Evolutionary conservation across 2,888 invertebrate genomes (phyloP), one percentile per base, ranked within the genome.

Genomic region (Barypeithes pellucidus): DNA sequence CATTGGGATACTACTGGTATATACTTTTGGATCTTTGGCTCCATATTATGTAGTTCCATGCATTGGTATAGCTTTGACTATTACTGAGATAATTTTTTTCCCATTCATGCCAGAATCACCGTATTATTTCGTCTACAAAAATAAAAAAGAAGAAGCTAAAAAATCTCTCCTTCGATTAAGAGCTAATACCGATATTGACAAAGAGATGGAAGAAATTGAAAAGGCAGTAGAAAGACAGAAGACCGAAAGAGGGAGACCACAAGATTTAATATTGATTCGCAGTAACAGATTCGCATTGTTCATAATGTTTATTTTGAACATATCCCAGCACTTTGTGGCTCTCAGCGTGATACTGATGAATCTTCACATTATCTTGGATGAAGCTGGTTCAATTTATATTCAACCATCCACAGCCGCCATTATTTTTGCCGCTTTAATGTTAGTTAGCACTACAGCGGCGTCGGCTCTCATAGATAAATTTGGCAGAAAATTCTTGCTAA

Each of bases 311-410:
- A 82, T 84, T 43, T 76, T 86, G 12, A 86, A 86, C 68, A 84
- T 80, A 8, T 81, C 84, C 0, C 86, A 86, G 76, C 86, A 86
- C 77, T 83, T 86, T 76, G 85, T 85, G 66, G 84, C 86, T 69
- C 85, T 86, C 16, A 85, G 84, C 62, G 85, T 86, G 1, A 85
- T 86, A 77, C 67, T 86, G 43, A 86, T 86, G 86, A 86, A 86
- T 74, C 76, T 86, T 24, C 86, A 86, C 75, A 80, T 81, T 5
- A 86, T 86, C 57, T 75, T 86, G 5, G 80, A 79, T 11, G 84
- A 84, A 70, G 85, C 85, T 0, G 84, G 84, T 5, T 81, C 83
- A 1, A 78, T 83, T 33, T 81, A 86, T 62, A 77, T 82, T 9
- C 76, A 82, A 3, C 80, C 84, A 0, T 77, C 79, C 7, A 79